Base-by-base conservation (phyloP, 23 tunicate species). In the Oikopleura dioica region DNA sequence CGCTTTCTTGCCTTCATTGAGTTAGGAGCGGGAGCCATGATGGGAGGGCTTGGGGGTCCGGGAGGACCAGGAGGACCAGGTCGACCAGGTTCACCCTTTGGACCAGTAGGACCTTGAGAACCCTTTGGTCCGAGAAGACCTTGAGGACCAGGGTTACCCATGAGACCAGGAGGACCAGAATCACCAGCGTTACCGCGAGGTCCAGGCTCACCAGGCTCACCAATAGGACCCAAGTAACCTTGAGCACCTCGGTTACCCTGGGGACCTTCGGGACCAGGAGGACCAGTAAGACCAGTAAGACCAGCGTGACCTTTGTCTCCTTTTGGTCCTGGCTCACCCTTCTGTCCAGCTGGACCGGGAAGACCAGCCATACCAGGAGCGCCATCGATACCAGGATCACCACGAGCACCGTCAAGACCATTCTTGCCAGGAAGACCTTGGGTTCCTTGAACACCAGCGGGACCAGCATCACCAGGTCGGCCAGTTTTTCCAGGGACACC, bases 401-500 rank as follows among this genome's bases (percentile, higher is more conserved):
- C 78, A 76, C 16, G 59, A 23, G 30, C 21, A 12, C 78, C 78
- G 21, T 26, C 36, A 2, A 36, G 77, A 59, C 80, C 80, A 28
- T 36, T 77, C 5, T 23, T 23, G 29, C 72, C 72, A 63, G 72
- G 72, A 12, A 63, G 33, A 63, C 72, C 72, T 63, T 31, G 30
- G 33, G 26, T 31, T 12, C 72, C 72, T 12, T 76, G 59, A 36
- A 37, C n/a, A 63, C 72, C 72, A 28, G 72, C 28, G 16, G 16
- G 28, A 16, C 72, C 72, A 63, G 72, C 72, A 29, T 23, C 28
- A 63, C 72, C 72, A 12, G 16, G 30, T 12, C 30, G 72, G 30
- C 72, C 72, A 63, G 72, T 12, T 35, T 87, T 37, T 0, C 88
- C 95, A 35, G 95, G 86, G 36, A 94, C 84, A 76, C 99, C 99